These are phyloP conservation scores for Tauraco hartlaubi DNA, from an alignment of 2,797 vertebrate species.

Conservation along the genomic window DNA sequence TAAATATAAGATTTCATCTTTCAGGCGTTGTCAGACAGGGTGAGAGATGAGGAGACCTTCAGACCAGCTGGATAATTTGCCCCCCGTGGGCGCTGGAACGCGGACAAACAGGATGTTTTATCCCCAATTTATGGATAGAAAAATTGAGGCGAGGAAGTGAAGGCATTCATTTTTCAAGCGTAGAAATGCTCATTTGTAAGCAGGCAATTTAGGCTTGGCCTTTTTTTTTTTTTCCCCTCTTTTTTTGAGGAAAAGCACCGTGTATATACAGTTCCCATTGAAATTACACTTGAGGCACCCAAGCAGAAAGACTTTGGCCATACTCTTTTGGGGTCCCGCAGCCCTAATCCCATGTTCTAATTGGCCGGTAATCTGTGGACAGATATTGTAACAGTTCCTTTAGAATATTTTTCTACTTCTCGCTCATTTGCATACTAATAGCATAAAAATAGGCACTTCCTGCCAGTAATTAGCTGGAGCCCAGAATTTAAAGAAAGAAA, in stretches of 20 bases:
- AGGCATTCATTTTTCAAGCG: conserved; percentile 53
- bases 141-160: conserved; percentile 50
- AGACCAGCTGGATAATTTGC: background rate
- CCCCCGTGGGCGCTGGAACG: background rate
- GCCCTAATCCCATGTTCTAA: conserved; percentile 73
- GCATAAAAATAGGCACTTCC: conserved; percentile 79
- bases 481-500: conserved; percentile 77
- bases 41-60: background rate
- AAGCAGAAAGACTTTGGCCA: conserved; percentile 67
- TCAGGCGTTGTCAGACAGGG: background rate
- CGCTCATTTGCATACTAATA: conserved; percentile 78
- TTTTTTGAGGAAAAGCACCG: conserved; percentile 16
- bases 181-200: conserved; percentile 62
- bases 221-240: background rate
- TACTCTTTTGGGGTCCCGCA: conserved; percentile 53
- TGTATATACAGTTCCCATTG: conserved; percentile 66
- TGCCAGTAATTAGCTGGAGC: conserved; percentile 76
- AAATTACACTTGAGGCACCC: conserved; percentile 59
- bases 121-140: conserved; percentile 32
- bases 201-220: conserved; percentile 42
- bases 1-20: background rate
- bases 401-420: conserved; percentile 77
- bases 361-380: conserved; percentile 74
- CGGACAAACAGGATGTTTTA: conserved; percentile 43
- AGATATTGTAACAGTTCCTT: conserved; percentile 78